Evolutionary conservation across 2,888 invertebrate genomes (phyloP).

Genomic region (Liposcelis brunnea): DNA sequence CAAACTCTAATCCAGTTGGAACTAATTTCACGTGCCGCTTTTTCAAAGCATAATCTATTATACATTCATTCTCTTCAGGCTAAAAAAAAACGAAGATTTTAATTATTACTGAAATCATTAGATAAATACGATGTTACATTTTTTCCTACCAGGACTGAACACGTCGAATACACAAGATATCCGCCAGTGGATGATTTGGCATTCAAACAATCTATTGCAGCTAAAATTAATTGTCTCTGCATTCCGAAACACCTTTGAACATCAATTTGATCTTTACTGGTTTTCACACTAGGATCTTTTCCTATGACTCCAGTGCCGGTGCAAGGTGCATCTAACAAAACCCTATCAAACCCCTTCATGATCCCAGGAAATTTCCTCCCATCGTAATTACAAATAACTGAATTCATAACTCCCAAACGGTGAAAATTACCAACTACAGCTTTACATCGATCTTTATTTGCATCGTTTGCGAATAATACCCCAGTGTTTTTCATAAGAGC

Average conservation of each 20-base stretch:
- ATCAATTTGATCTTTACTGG: slow-evolving; percentile 74
- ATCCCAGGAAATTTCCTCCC: slow-evolving; percentile 64
- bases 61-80: slow-evolving; percentile 97
- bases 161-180: slow-evolving; percentile 95
- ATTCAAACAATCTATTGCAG: slow-evolving; percentile 93
- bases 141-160: slow-evolving; percentile 64
- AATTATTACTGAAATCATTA: not conserved
- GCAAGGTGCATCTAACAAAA: slow-evolving; percentile 94
- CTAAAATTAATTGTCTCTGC: slow-evolving; percentile 78
- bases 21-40: slow-evolving; percentile 88
- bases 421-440: slow-evolving; percentile 95
- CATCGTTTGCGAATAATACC: slow-evolving; percentile 88
- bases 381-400: slow-evolving; percentile 76
- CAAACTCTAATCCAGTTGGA: slow-evolving; percentile 86
- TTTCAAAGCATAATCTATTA: slow-evolving; percentile 86
- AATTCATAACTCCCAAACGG: slow-evolving; percentile 86
- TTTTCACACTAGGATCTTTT: slow-evolving; percentile 94
- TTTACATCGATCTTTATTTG: slow-evolving; percentile 72
- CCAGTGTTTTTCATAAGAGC: slow-evolving; percentile 98
- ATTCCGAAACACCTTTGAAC: slow-evolving; percentile 81
- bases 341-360: slow-evolving; percentile 69
- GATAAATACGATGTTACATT: not conserved
- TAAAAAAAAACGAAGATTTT: slow-evolving; percentile 21
- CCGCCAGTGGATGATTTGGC: slow-evolving; percentile 86
- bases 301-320: slow-evolving; percentile 96